Base-by-base conservation (phyloP, 1,140 invertebrate species). In the Aradophagus sp. region DNA sequence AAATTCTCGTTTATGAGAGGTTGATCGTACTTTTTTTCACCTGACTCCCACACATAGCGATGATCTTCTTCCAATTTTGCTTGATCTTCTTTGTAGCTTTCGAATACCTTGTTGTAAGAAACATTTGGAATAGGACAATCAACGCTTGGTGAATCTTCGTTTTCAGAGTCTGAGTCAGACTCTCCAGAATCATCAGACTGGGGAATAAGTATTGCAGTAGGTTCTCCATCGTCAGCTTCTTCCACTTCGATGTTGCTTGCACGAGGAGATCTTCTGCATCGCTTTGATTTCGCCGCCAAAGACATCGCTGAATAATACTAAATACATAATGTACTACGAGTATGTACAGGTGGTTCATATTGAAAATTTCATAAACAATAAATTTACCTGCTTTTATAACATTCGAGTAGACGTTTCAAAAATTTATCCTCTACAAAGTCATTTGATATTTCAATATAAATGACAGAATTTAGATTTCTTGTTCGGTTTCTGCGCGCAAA, bases 11-110 rank as follows among this genome's bases (percentile, higher is more conserved):
- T 58, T 19, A 56, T 11, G 17, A 15, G 7, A 39, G 31, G 6
- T 13, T 55, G 10, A 36, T 19, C n/a, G 38, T 55, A 63, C 27
- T 23, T 32, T 32, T 48, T 39, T 56, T 72, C 61, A 23, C 35
- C 39, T 10, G 26, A 11, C 31, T 44, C 11, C 69, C 61, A 61
- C 20, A 27, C 19, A 32, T 72, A 72, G 31, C 6, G 17, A 29
- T 56, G 39, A 23, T 59, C 29, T 45, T 45, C 29, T 59, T 71
- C 67, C 44, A 65, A 35, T 23, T 71, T 63, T 29, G 36, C 3
- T 38, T 61, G 65, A 55, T 53, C 17, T 39, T 36, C 32, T 27
- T 31, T 52, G 32, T 61, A 70, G 29, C 27, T 56, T 1, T 52
- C 45, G 12, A 36, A 52, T 36, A 52, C 38, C 19, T 62, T 12